phyloP scores from a whole-genome alignment of 2,888 invertebrate genomes.

The Dolichopus griseipennis region DNA sequence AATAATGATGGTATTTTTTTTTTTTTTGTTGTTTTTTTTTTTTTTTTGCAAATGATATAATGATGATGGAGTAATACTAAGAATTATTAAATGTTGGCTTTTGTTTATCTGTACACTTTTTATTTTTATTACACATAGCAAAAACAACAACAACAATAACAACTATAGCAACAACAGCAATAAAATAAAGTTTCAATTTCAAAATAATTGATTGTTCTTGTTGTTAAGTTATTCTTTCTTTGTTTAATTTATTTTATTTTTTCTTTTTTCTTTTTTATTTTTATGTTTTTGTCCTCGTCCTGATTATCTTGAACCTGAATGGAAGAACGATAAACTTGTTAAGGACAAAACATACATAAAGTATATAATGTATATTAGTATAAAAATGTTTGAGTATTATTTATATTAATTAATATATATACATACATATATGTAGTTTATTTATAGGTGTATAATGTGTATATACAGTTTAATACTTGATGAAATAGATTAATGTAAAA shows the following conservation, averaged over 20 bases:
- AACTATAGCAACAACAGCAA: not conserved
- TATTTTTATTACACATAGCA: too few relatives aligned
- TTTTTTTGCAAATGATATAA: too few relatives aligned
- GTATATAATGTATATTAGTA: not conserved
- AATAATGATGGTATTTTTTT: too few relatives aligned
- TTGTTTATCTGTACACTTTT: too few relatives aligned
- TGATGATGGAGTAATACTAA: not conserved
- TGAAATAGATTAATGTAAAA: too few relatives aligned
- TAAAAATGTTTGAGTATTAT: too few relatives aligned
- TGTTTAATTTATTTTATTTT: too few relatives aligned
- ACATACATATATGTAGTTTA: not conserved
- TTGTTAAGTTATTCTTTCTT: too few relatives aligned
- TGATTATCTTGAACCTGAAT: conserved; percentile 8
- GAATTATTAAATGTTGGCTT: not conserved
- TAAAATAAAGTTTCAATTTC: not conserved
- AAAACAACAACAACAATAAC: too few relatives aligned
- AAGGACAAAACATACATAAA: too few relatives aligned
- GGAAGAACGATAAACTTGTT: not conserved
- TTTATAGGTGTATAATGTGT: not conserved
- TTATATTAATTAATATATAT: too few relatives aligned
- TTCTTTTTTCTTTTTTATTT: not conserved
- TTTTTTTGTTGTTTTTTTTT: not conserved
- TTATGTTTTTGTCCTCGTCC: not conserved
- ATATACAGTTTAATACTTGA: too few relatives aligned
- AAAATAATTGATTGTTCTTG: not conserved